Evolutionary conservation across 1,140 invertebrate genomes (phyloP).

Genomic region (Eumaeus atala): DNA sequence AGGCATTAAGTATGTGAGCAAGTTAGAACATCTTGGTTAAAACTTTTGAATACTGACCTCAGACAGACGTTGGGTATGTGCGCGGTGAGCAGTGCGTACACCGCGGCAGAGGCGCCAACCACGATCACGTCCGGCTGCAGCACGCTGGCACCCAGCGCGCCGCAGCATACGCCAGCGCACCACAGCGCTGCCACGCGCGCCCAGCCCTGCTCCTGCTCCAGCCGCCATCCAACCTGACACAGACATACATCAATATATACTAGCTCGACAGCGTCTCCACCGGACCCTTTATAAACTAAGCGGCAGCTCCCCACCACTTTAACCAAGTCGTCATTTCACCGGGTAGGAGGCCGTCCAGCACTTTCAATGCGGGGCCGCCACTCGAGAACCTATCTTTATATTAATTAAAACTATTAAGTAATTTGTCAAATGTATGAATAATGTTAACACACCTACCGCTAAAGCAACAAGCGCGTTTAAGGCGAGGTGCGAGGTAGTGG

Average conservation of each 20-base stretch:
- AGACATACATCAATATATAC: not conserved
- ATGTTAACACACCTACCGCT: slow-evolving; percentile 48
- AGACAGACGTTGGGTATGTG: slow-evolving; percentile 92
- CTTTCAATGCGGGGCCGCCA: no score
- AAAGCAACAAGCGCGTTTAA: slow-evolving; percentile 54
- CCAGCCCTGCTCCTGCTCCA: slow-evolving; percentile 90
- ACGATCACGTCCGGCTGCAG: slow-evolving; percentile 86
- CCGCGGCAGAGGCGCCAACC: slow-evolving; percentile 94
- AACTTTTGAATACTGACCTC: slow-evolving; percentile 29
- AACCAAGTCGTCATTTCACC: no score
- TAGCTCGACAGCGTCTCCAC: not conserved
- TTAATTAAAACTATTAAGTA: not conserved
- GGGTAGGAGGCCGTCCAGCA: no score
- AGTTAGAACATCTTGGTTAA: no score
- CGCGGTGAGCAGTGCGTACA: slow-evolving; percentile 93
- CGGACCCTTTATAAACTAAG: not conserved
- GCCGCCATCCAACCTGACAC: slow-evolving; percentile 51
- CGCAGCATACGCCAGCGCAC: slow-evolving; percentile 79
- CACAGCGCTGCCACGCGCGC: slow-evolving; percentile 83
- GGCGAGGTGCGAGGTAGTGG: slow-evolving; percentile 40
- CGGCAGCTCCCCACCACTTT: no score
- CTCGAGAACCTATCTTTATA: no score
- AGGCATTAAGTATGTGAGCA: no score
- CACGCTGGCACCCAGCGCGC: slow-evolving; percentile 85
- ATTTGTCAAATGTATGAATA: not conserved